Evolutionary conservation across 2,888 invertebrate species (phyloP).

Genomic region (Caenorhabditis sp.): DNA sequence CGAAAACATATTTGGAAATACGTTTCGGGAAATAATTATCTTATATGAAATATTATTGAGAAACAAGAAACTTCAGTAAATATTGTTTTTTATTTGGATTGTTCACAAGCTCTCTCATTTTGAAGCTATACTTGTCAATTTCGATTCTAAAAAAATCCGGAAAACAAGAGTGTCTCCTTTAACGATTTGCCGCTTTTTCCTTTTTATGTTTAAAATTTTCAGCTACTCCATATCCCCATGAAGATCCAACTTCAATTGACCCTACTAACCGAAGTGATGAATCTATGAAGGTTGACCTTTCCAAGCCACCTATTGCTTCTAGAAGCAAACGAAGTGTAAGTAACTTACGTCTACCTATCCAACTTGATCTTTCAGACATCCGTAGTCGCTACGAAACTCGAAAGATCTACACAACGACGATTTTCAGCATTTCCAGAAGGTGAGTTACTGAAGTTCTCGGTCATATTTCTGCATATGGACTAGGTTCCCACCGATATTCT

Average conservation of each 20-base stretch:
- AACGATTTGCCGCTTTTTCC: too few relatives aligned
- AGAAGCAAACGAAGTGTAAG: constrained; percentile 28
- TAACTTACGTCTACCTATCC: background rate
- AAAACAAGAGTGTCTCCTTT: too few relatives aligned
- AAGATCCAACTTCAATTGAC: constrained; percentile 6
- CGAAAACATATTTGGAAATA: too few relatives aligned
- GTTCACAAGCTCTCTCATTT: too few relatives aligned
- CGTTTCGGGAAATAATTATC: too few relatives aligned
- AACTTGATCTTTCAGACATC: constrained; percentile 27
- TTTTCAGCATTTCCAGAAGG: constrained; percentile 31
- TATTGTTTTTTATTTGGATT: too few relatives aligned
- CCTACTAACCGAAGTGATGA: constrained; percentile 7
- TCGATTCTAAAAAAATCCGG: too few relatives aligned
- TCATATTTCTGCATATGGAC: background rate
- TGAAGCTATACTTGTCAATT: too few relatives aligned
- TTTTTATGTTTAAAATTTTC: too few relatives aligned
- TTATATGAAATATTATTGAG: too few relatives aligned
- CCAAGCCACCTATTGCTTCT: background rate
- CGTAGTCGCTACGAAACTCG: constrained; percentile 17
- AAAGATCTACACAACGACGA: constrained; percentile 13
- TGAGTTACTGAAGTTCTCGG: constrained; percentile 8
- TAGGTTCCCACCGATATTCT: constrained; percentile 5
- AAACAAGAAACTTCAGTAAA: too few relatives aligned
- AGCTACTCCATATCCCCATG: constrained; percentile 32
- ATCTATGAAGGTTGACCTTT: constrained; percentile 6